phyloP scores from a whole-genome alignment of 2,113 vertebrate species.

The Apteryx mantelli region DNA sequence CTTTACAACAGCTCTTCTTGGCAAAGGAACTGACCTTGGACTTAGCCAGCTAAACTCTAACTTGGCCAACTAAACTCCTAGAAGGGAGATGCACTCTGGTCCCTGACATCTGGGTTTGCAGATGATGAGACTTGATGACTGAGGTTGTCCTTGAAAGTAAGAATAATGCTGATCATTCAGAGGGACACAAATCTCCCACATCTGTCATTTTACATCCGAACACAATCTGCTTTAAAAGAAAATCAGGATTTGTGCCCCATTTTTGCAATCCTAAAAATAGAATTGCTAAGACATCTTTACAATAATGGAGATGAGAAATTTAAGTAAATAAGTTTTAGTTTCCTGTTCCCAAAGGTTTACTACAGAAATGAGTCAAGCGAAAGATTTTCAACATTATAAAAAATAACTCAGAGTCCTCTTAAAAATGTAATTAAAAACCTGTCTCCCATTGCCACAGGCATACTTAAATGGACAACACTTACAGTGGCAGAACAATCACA shows the following conservation, averaged over 20 bases:
- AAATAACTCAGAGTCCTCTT: neutral
- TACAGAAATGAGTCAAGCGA: slow-evolving; percentile 32
- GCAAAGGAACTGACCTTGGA: no score
- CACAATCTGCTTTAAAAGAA: slow-evolving; percentile 33
- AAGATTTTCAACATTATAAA: slow-evolving; percentile 33
- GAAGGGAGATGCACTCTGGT: no score
- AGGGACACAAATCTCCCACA: slow-evolving; percentile 16
- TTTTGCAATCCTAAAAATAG: slow-evolving; percentile 42
- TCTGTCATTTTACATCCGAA: neutral
- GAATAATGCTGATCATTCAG: neutral
- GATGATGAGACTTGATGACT: neutral
- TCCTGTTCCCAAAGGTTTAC: slow-evolving; percentile 12
- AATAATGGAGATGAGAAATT: slow-evolving; percentile 48
- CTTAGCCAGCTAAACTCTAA: no score
- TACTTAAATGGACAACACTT: neutral
- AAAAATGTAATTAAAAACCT: slow-evolving; percentile 22
- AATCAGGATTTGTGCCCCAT: slow-evolving; percentile 25
- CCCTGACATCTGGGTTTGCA: neutral
- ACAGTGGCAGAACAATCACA: neutral
- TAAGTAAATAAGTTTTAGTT: slow-evolving; percentile 51
- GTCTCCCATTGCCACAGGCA: neutral
- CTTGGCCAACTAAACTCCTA: no score
- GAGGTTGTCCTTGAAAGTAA: neutral
- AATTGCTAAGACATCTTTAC: slow-evolving; percentile 34
- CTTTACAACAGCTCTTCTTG: no score